phyloP scores from a whole-genome alignment of 2,888 invertebrate species.

The Leucoma salicis region DNA sequence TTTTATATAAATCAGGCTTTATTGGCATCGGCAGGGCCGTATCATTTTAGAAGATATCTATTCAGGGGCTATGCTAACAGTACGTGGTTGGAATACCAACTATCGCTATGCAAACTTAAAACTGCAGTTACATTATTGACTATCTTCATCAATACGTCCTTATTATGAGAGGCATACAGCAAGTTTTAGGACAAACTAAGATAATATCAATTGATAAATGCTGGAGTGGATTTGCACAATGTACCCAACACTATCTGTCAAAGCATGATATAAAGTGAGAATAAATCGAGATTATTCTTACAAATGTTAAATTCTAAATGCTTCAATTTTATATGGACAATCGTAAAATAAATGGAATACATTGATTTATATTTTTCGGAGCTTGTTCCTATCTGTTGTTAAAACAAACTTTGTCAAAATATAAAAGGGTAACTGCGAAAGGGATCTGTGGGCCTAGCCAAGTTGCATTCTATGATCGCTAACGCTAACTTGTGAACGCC shows the following conservation, averaged over 20 bases:
- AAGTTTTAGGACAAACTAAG: constrained; percentile 11
- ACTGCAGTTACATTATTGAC: constrained; percentile 17
- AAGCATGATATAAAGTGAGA: constrained; percentile 62
- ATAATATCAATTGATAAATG: constrained; percentile 2
- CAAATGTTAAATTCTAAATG: constrained; percentile 38
- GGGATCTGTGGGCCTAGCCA: no score
- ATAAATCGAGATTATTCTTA: constrained; percentile 56
- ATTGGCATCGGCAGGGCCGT: constrained; percentile 72
- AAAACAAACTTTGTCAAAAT: no score
- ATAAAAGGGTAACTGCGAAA: no score
- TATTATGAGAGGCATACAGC: constrained; percentile 18
- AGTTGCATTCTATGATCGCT: no score
- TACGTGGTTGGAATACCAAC: constrained; percentile 66
- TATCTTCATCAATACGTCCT: constrained; percentile 6
- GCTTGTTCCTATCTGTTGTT: neutral
- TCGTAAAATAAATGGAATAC: constrained; percentile 13
- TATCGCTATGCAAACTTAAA: constrained; percentile 28
- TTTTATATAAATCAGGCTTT: constrained; percentile 72
- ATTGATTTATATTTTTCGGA: constrained; percentile 1
- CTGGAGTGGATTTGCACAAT: constrained; percentile 42
- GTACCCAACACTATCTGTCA: constrained; percentile 66
- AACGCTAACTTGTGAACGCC: no score
- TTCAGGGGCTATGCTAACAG: constrained; percentile 69
- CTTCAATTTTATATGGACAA: constrained; percentile 25
- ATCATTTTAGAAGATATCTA: constrained; percentile 75